Conservation (phyloP, 1,140 invertebrate species). For the Acromyrmex heyeri region DNA sequence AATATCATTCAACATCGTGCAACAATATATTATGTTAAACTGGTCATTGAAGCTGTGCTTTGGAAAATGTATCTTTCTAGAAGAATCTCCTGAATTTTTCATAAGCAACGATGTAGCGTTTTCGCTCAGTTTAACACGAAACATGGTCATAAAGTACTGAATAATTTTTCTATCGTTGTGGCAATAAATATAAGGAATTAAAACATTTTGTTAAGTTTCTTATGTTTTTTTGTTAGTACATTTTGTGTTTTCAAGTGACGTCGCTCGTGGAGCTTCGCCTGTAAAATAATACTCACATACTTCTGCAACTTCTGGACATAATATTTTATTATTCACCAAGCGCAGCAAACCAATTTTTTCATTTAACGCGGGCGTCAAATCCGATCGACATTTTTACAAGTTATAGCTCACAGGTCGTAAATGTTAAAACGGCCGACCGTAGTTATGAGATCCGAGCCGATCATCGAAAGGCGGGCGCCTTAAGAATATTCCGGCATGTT, state of each 20-base stretch:
- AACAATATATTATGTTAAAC: conserved; percentile 12
- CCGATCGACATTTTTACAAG: conserved; percentile 45
- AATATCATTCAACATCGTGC: background rate
- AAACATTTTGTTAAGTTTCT: background rate
- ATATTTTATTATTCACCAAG: background rate
- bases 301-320: background rate
- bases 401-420: conserved; percentile 63
- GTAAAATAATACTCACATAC: conserved; percentile 9
- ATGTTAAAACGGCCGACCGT: conserved; percentile 51
- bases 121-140: background rate
- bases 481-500: conserved; percentile 55
- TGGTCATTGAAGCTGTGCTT: background rate
- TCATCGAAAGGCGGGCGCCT: conserved; percentile 40
- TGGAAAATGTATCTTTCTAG: conserved; percentile 4
- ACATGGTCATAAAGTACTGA: background rate
- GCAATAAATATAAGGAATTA: background rate
- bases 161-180: background rate
- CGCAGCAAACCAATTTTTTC: conserved; percentile 3
- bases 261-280: background rate
- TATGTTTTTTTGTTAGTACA: background rate
- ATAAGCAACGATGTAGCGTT: background rate
- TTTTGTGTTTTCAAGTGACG: background rate
- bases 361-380: conserved; percentile 40
- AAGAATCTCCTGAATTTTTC: background rate
- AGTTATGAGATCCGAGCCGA: conserved; percentile 44